Percentiles rank a stretch among this genome's conserved stretches.
Conservation (phyloP, 1,140 invertebrate species). For the Brachionus sp. region DNA sequence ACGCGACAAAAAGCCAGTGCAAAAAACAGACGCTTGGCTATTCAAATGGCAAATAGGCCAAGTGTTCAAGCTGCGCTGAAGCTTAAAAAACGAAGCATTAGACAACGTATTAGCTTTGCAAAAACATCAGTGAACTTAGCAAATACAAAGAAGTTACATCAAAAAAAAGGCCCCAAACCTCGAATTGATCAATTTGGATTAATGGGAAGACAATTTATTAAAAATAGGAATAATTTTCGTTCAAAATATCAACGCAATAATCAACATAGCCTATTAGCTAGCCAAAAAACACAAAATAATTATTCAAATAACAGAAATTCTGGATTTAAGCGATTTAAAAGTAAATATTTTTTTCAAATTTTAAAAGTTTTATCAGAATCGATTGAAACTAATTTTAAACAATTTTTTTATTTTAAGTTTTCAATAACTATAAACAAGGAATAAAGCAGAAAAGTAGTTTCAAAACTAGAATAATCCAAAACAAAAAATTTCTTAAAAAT, state of each 20-base stretch:
- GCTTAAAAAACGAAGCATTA: slow-evolving; percentile 53
- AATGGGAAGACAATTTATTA: background rate
- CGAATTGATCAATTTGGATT: background rate
- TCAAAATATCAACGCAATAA: background rate
- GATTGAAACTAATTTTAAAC: no score
- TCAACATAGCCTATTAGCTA: background rate
- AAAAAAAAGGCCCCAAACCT: background rate
- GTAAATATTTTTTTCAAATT: background rate
- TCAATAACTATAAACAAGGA: background rate
- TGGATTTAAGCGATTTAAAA: background rate
- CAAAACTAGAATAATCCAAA: slow-evolving; percentile 17
- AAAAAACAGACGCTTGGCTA: slow-evolving; percentile 60
- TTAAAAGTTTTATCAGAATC: background rate
- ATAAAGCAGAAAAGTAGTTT: background rate
- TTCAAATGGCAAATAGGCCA: slow-evolving; percentile 63
- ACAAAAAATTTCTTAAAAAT: background rate
- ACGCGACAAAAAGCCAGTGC: slow-evolving; percentile 52
- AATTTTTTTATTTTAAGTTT: slow-evolving; percentile 6
- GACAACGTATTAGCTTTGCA: background rate
- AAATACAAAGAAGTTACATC: background rate
- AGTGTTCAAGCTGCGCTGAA: slow-evolving; percentile 60
- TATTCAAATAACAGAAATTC: background rate
- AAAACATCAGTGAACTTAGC: background rate
- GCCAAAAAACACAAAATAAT: background rate
- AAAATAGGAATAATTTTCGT: background rate